Percentiles rank a stretch among this genome's conserved stretches.
Conservation (phyloP, 2,113 vertebrate species). For the Oxyura jamaicensis region DNA sequence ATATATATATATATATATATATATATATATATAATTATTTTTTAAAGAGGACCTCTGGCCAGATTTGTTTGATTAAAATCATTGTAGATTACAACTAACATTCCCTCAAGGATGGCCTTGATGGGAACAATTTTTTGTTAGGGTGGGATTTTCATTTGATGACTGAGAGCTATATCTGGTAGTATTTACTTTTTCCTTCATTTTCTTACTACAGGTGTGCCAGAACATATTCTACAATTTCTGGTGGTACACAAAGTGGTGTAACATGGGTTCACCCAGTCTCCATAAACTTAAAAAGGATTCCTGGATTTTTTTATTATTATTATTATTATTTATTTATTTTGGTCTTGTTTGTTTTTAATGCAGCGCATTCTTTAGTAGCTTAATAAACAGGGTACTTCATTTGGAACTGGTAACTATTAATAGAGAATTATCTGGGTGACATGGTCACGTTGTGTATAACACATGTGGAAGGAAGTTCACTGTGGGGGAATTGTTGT, state of each 20-base stretch:
- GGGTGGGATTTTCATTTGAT: neutral
- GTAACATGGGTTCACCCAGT: neutral
- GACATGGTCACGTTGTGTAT: neutral
- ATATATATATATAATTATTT: no score
- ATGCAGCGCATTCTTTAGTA: neutral
- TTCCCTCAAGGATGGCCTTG: neutral
- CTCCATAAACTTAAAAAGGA: neutral
- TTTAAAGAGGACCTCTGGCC: no score
- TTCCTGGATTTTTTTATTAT: rapidly evolving
- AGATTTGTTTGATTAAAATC: neutral
- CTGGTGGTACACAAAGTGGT: neutral
- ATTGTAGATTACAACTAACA: neutral
- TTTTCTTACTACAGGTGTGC: neutral
- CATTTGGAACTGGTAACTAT: neutral
- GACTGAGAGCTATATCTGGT: neutral
- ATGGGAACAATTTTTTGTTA: rapidly evolving
- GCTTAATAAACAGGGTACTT: neutral
- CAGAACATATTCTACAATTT: neutral
- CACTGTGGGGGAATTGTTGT: neutral
- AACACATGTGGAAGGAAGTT: neutral
- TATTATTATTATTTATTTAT: no score
- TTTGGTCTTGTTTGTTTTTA: neutral
- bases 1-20: no score
- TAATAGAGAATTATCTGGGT: neutral
- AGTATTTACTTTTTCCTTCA: neutral